A percentile compares a stretch with the other conserved stretches of the same genome.
Evolutionary conservation across 2,888 invertebrate species (phyloP).

Genomic region (Thymelicus lineola): DNA sequence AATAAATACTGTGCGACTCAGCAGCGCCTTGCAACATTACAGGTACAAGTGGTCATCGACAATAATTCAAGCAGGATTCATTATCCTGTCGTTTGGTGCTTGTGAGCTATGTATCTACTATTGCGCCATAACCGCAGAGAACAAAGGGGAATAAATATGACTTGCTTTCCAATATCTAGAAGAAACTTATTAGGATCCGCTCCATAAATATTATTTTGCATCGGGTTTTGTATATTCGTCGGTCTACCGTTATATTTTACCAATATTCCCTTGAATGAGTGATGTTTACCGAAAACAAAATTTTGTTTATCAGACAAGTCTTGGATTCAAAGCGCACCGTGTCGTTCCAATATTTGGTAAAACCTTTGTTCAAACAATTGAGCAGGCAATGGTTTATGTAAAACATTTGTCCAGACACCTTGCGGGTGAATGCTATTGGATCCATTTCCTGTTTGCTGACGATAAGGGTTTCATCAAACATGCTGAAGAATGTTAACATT

Average conservation of each 20-base stretch:
- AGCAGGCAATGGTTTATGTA: slow-evolving; percentile 51
- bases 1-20: no score
- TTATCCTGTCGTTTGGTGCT: slow-evolving; percentile 24
- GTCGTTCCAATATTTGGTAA: slow-evolving; percentile 56
- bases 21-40: slow-evolving; percentile 12
- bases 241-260: slow-evolving; percentile 1
- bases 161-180: slow-evolving; percentile 27
- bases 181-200: slow-evolving; percentile 17
- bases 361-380: slow-evolving; percentile 55
- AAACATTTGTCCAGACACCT: slow-evolving; percentile 56
- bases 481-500: slow-evolving; percentile 57
- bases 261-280: slow-evolving; percentile 16
- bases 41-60: slow-evolving; percentile 19
- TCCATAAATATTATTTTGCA: slow-evolving; percentile 7
- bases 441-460: slow-evolving; percentile 64
- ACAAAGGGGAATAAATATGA: slow-evolving; percentile 31
- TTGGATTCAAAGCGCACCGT: slow-evolving; percentile 58
- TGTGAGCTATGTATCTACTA: slow-evolving; percentile 21
- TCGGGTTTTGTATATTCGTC: neutral
- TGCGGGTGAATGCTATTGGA: slow-evolving; percentile 49
- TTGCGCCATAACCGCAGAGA: slow-evolving; percentile 26
- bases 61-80: slow-evolving; percentile 14
- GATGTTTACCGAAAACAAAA: slow-evolving; percentile 43
- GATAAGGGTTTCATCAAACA: slow-evolving; percentile 66
- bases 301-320: slow-evolving; percentile 53